These are phyloP conservation scores for Platorchestia sp. DNA, from an alignment of 1,140 invertebrate species.

Conservation along the genomic window DNA sequence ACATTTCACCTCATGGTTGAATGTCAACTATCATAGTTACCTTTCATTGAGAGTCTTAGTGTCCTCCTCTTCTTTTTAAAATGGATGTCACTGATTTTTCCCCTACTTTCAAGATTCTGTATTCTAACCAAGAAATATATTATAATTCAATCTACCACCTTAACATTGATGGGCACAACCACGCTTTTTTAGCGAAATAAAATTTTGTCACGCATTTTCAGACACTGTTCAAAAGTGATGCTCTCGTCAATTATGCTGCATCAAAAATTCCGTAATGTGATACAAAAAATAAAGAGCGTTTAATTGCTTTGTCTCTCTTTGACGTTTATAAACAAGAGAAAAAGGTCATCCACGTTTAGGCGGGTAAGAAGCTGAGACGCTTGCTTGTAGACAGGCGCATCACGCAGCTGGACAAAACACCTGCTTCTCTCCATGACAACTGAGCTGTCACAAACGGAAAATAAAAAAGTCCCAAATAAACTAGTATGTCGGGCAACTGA, in stretches of 20 bases:
- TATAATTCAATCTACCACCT: no score
- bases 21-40: not conserved
- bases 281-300: no score
- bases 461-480: conserved; percentile 11
- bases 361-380: no score
- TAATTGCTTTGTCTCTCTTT: no score
- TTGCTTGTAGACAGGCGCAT: not conserved
- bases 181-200: no score
- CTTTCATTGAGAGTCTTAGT: not conserved
- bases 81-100: not conserved
- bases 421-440: not conserved
- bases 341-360: not conserved
- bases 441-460: not conserved
- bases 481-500: not conserved
- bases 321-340: no score
- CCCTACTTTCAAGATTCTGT: no score
- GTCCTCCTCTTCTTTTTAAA: not conserved
- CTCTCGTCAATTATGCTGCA: no score
- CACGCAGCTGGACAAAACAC: not conserved
- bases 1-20: not conserved
- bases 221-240: not conserved
- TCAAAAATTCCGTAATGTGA: no score
- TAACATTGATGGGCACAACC: no score
- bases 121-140: no score
- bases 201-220: no score